A percentile compares a stretch with the other conserved stretches of the same genome.
These are phyloP conservation scores for Ormyrus labotus DNA, from an alignment of 2,888 invertebrate genomes.

Conservation along the genomic window DNA sequence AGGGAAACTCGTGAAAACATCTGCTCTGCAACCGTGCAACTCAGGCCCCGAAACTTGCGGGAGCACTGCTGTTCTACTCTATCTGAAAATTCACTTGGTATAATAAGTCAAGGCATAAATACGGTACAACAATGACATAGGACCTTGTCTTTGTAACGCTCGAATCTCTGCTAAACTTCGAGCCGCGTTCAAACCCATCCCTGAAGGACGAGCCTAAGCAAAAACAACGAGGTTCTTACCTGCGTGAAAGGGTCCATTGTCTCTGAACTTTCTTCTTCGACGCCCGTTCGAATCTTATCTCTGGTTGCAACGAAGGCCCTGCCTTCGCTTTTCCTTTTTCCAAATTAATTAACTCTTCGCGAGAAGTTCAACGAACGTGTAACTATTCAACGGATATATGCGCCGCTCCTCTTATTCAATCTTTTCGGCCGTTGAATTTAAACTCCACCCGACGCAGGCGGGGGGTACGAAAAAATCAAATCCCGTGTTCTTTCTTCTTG, in stretches of 20 bases:
- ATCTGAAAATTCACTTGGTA: too few species aligned
- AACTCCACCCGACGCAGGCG: constrained; percentile 43
- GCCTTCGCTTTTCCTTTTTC: not conserved
- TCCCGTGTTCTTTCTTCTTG: too few species aligned
- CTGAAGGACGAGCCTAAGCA: not conserved
- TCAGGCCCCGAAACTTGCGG: too few species aligned
- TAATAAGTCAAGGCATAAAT: too few species aligned
- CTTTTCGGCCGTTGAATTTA: constrained; percentile 68
- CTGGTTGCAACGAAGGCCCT: not conserved
- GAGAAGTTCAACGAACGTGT: not conserved
- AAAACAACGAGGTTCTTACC: constrained; percentile 74
- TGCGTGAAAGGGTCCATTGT: constrained; percentile 83
- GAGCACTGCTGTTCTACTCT: too few species aligned
- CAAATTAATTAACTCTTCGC: not conserved
- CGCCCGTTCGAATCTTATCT: not conserved
- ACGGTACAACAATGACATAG: too few species aligned
- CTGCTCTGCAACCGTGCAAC: too few species aligned
- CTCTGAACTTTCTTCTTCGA: constrained; percentile 18
- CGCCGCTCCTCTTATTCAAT: not conserved
- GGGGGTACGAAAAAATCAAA: too few species aligned
- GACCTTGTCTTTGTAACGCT: too few species aligned
- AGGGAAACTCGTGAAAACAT: too few species aligned
- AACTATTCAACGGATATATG: not conserved
- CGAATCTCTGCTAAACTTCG: too few species aligned
- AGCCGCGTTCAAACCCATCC: too few species aligned